These are phyloP conservation scores for Eulemur rufifrons DNA, from an alignment of 2,113 vertebrate species.

Conservation along the genomic window DNA sequence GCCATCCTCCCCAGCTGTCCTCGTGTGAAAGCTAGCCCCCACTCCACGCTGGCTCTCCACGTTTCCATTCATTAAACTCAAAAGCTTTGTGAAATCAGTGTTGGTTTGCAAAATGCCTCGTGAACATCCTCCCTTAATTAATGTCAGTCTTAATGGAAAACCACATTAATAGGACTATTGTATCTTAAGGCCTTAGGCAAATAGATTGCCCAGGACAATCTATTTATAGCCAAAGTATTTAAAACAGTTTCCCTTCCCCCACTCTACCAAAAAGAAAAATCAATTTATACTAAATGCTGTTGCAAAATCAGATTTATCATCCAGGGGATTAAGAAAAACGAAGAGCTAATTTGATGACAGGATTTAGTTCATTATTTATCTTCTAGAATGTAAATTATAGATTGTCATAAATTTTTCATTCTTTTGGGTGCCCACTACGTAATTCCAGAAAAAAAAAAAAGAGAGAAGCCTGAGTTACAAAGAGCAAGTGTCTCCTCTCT, in stretches of 20 bases:
- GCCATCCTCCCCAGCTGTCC: neutral
- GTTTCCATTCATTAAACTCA: constrained; percentile 16
- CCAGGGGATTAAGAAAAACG: constrained; percentile 85
- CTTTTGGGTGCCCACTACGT: constrained; percentile 86
- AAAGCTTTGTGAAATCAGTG: neutral
- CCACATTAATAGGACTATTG: constrained; percentile 78
- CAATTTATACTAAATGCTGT: constrained; percentile 85
- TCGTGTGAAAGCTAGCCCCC: neutral
- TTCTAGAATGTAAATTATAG: constrained; percentile 89
- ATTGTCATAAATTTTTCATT: constrained; percentile 89
- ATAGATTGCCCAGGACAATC: constrained; percentile 75
- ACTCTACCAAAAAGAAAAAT: constrained; percentile 55
- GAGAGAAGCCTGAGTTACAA: constrained; percentile 81
- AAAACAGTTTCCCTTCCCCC: constrained; percentile 75
- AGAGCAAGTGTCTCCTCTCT: constrained; percentile 83
- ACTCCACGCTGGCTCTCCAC: neutral
- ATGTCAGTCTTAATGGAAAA: constrained; percentile 81
- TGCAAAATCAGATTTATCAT: constrained; percentile 86
- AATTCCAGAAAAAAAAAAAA: constrained; percentile 81
- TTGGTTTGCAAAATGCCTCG: constrained; percentile 78
- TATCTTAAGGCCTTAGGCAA: constrained; percentile 77
- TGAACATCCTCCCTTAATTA: constrained; percentile 82
- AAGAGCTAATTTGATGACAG: constrained; percentile 88
- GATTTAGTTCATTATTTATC: constrained; percentile 90
- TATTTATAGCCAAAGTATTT: constrained; percentile 83